Percentiles rank a stretch among this genome's conserved stretches.
phyloP scores from a whole-genome alignment of 1,140 invertebrate genomes.

The Monochamus saltuarius region DNA sequence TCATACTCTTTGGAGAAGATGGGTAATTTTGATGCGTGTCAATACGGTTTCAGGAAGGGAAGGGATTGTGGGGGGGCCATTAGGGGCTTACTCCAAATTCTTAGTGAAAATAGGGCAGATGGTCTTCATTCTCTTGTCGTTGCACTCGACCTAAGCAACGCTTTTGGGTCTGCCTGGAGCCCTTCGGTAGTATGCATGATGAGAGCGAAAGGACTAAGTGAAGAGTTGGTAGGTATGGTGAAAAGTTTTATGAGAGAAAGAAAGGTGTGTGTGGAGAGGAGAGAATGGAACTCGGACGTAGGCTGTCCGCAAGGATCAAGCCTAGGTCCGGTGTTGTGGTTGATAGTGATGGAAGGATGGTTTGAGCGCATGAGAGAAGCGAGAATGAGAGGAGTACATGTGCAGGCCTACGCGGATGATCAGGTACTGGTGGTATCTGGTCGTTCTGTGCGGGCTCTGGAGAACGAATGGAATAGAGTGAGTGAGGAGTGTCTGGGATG shows the following conservation, averaged over 20 bases:
- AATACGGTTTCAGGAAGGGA: slow-evolving; percentile 27
- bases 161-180: slow-evolving; percentile 23
- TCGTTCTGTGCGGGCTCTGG: slow-evolving; percentile 17
- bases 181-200: not conserved
- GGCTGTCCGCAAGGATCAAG: slow-evolving; percentile 38
- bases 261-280: slow-evolving; percentile 14
- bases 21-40: not conserved
- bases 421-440: slow-evolving; percentile 21
- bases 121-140: slow-evolving; percentile 13
- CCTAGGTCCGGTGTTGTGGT: slow-evolving; percentile 31
- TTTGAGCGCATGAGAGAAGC: slow-evolving; percentile 17
- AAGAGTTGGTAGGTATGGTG: not conserved
- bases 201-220: not conserved
- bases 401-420: slow-evolving; percentile 29
- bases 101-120: not conserved
- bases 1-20: not conserved
- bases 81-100: not conserved
- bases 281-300: slow-evolving; percentile 9
- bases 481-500: slow-evolving; percentile 8
- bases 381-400: not conserved
- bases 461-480: slow-evolving; percentile 15
- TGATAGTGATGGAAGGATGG: slow-evolving; percentile 31
- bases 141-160: slow-evolving; percentile 21
- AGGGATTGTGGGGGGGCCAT: slow-evolving; percentile 15
- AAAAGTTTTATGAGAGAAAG: slow-evolving; percentile 18